phyloP scores from a whole-genome alignment of 2,888 invertebrate species.

The Meta bourneti region DNA sequence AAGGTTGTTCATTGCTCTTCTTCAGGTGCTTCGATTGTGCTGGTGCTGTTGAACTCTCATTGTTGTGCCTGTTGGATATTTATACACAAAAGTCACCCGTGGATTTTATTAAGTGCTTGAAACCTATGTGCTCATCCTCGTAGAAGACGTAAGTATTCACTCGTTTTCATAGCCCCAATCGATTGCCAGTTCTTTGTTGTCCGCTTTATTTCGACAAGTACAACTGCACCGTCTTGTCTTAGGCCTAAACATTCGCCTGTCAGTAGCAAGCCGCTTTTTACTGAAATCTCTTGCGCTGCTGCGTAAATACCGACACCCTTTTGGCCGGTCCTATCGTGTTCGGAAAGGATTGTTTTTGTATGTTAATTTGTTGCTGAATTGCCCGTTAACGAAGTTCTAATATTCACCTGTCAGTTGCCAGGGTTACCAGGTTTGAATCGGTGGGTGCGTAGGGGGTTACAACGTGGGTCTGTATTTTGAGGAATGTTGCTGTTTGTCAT shows the following conservation, averaged over 20 bases:
- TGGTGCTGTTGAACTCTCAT: background rate
- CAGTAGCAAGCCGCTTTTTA: background rate
- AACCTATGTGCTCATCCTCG: constrained; percentile 46
- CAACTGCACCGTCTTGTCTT: constrained; percentile 17
- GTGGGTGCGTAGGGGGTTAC: constrained; percentile 4
- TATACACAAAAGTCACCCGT: background rate
- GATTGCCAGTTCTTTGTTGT: background rate
- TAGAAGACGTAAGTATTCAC: constrained; percentile 31
- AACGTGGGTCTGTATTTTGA: constrained; percentile 13
- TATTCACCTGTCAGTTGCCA: constrained; percentile 48
- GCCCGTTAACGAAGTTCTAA: background rate
- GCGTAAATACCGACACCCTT: background rate
- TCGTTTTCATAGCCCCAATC: background rate
- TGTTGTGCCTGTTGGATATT: constrained; percentile 46
- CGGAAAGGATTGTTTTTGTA: background rate
- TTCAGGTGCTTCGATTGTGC: constrained; percentile 9
- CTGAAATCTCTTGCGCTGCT: background rate
- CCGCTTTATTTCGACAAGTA: background rate
- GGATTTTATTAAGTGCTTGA: constrained; percentile 16
- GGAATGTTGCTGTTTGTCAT: background rate
- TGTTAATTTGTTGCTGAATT: background rate
- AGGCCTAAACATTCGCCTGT: constrained; percentile 57
- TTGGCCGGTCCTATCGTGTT: background rate
- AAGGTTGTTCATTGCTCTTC: constrained; percentile 24
- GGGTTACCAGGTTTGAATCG: constrained; percentile 38